Percentiles rank a stretch among this genome's conserved stretches.
phyloP scores from a whole-genome alignment of 92 coral and sea anemone species.

The Epizoanthus rinbou region DNA sequence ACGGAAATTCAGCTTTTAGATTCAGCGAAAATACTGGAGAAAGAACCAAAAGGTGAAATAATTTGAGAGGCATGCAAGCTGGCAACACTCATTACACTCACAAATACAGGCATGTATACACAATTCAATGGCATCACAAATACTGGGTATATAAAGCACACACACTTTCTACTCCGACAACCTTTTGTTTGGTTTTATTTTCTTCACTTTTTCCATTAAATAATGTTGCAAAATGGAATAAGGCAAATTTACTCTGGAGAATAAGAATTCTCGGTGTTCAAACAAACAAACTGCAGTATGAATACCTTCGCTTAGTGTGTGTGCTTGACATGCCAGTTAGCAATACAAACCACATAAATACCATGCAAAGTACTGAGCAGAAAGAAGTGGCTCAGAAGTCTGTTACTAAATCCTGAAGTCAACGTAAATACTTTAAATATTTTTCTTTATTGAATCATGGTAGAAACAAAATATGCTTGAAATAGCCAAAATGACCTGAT shows the following conservation, averaged over 20 bases:
- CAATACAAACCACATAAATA: slow-evolving; percentile 37
- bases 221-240: background rate
- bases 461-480: background rate
- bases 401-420: background rate
- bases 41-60: background rate
- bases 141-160: slow-evolving; percentile 25
- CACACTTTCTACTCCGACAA: slow-evolving; percentile 12
- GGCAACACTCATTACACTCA: background rate
- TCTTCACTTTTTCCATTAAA: background rate
- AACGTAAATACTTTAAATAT: background rate
- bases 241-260: background rate
- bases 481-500: background rate
- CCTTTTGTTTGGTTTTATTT: background rate
- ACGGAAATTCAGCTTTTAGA: no score
- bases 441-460: background rate
- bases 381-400: slow-evolving; percentile 26
- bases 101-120: background rate
- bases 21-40: background rate
- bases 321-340: slow-evolving; percentile 24
- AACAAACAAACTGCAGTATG: background rate
- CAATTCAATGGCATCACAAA: background rate
- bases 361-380: slow-evolving; percentile 38
- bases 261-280: background rate
- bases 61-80: slow-evolving; percentile 36
- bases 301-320: background rate